Evolutionary conservation across 2,888 invertebrate genomes (phyloP).

Genomic region (Oscheius myriophilus): DNA sequence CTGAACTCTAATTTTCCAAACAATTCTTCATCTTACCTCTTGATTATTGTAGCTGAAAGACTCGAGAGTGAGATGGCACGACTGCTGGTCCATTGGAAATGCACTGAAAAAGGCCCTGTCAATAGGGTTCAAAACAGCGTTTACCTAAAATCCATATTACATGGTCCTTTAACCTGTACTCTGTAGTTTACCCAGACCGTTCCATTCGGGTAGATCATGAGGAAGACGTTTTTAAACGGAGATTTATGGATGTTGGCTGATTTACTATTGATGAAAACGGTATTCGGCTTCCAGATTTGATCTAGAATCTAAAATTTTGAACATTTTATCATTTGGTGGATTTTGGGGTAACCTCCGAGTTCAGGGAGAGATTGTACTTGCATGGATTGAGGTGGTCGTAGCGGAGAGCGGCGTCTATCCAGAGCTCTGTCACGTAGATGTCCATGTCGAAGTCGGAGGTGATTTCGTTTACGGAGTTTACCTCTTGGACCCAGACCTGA

Average conservation of each 20-base stretch:
- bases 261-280: slow-evolving; percentile 68
- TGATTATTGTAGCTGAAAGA: slow-evolving; percentile 66
- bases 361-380: slow-evolving; percentile 65
- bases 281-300: slow-evolving; percentile 69
- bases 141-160: slow-evolving; percentile 62
- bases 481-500: slow-evolving; percentile 68
- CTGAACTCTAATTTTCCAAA: too few relatives aligned
- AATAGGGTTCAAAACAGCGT: not conserved
- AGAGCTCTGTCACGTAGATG: slow-evolving; percentile 65
- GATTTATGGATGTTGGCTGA: slow-evolving; percentile 63
- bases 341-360: slow-evolving; percentile 54
- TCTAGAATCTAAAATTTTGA: slow-evolving; percentile 55
- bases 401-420: slow-evolving; percentile 59
- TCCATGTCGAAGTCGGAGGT: slow-evolving; percentile 68
- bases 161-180: slow-evolving; percentile 63
- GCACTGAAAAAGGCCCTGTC: slow-evolving; percentile 36
- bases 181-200: slow-evolving; percentile 70
- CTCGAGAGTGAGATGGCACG: slow-evolving; percentile 66
- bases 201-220: slow-evolving; percentile 70
- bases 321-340: slow-evolving; percentile 6
- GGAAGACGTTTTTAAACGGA: slow-evolving; percentile 68
- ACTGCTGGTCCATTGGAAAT: slow-evolving; percentile 68
- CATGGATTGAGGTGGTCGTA: slow-evolving; percentile 67
- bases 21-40: too few relatives aligned
- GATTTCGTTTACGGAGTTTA: slow-evolving; percentile 66